Conservation (phyloP, 92 coral and sea anemone genomes). For the Chrysogorgia sp. region DNA sequence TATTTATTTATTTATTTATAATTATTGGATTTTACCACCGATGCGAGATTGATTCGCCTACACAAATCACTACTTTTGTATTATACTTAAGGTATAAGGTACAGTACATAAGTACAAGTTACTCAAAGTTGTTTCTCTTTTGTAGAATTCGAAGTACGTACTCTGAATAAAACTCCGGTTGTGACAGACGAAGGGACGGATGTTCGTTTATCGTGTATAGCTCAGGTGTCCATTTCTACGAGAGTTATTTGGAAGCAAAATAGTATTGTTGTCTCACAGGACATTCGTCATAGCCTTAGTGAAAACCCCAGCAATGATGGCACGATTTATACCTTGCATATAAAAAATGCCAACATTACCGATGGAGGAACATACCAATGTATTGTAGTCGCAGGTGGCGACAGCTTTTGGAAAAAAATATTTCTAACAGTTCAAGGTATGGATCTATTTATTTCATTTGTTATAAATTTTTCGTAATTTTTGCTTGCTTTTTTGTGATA, state of each 20-base stretch:
- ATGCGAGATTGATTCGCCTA: too few relatives aligned
- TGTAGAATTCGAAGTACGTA: background rate
- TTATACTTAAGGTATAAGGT: too few relatives aligned
- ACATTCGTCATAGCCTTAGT: background rate
- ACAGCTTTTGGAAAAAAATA: background rate
- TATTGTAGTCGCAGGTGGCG: background rate
- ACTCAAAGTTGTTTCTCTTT: too few relatives aligned
- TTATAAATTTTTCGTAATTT: background rate
- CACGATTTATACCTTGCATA: conserved; percentile 8
- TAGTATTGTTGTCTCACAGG: background rate
- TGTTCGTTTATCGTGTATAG: conserved; percentile 7
- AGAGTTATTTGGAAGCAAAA: background rate
- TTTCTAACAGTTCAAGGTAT: conserved; percentile 20
- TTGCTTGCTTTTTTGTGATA: background rate
- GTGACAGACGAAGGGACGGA: conserved; percentile 1
- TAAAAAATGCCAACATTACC: background rate
- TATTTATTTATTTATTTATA: too few relatives aligned
- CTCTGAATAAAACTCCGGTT: background rate
- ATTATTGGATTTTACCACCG: too few relatives aligned
- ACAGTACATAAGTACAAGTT: too few relatives aligned
- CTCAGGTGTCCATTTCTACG: background rate
- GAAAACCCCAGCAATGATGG: conserved; percentile 8
- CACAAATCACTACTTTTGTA: too few relatives aligned
- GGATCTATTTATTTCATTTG: background rate
- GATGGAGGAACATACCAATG: conserved; percentile 36